Conservation (phyloP, 2,113 vertebrate genomes). For the Balaenoptera acutorostrata region DNA sequence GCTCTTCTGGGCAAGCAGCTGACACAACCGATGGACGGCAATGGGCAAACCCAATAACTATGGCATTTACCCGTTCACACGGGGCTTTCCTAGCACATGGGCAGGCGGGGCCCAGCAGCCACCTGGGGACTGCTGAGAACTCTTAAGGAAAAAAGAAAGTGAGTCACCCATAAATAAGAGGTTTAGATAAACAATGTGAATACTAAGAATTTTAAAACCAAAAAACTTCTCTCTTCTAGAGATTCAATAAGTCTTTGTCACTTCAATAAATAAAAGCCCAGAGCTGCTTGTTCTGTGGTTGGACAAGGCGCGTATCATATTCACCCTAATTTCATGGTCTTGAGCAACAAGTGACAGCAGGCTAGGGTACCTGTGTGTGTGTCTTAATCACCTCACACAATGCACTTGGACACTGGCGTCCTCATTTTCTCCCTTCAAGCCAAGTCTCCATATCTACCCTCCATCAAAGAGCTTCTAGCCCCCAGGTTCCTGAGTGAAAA, state of each 20-base stretch:
- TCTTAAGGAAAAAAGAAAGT: background rate
- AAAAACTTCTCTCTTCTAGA: background rate
- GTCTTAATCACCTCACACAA: background rate
- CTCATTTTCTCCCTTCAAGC: background rate
- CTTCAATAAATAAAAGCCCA: background rate
- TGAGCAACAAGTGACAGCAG: too few species aligned
- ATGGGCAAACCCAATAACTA: background rate
- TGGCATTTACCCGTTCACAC: background rate
- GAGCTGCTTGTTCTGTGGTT: background rate
- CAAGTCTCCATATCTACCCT: background rate
- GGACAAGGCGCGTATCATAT: fast-evolving
- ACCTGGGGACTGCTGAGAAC: background rate
- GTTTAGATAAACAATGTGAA: background rate
- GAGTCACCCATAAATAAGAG: fast-evolving
- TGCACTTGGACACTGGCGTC: fast-evolving
- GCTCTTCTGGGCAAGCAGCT: fast-evolving
- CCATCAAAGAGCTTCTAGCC: fast-evolving
- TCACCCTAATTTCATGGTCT: fast-evolving
- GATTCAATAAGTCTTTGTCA: background rate
- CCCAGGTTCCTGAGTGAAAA: background rate
- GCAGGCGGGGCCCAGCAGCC: background rate
- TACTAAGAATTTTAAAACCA: background rate
- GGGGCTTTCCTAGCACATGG: background rate
- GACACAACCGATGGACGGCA: fast-evolving
- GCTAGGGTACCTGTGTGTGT: background rate